These are phyloP conservation scores for Prunella himalayana DNA, from an alignment of 2,113 vertebrate species.

Conservation along the genomic window DNA sequence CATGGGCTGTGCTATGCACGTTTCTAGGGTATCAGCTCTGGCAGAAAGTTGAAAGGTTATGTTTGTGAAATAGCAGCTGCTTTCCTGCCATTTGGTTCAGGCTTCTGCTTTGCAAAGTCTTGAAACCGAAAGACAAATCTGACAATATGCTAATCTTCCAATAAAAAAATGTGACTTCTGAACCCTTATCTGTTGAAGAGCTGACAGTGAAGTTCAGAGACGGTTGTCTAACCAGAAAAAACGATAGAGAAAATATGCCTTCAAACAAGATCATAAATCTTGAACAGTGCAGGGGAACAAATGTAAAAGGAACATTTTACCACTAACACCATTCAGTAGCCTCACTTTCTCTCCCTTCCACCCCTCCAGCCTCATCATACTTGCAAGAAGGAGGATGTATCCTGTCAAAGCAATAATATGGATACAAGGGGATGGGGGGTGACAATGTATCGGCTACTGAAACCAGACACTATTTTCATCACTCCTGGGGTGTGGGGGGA, in stretches of 20 bases:
- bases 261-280: constrained; percentile 75
- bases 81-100: constrained; percentile 62
- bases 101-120: constrained; percentile 68
- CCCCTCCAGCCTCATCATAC: constrained; percentile 28
- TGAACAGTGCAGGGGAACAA: constrained; percentile 59
- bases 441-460: constrained; percentile 15
- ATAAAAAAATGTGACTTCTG: constrained; percentile 69
- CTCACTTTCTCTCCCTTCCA: constrained; percentile 40
- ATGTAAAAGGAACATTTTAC: constrained; percentile 53
- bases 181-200: constrained; percentile 72
- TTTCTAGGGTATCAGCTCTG: constrained; percentile 52
- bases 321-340: constrained; percentile 53
- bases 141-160: constrained; percentile 76
- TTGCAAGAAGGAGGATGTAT: constrained; percentile 49
- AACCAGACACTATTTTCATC: constrained; percentile 52
- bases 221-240: constrained; percentile 75
- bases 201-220: constrained; percentile 77
- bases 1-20: not conserved
- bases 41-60: constrained; percentile 74
- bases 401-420: constrained; percentile 38
- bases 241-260: constrained; percentile 76
- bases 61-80: constrained; percentile 59
- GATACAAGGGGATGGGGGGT: not conserved
- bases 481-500: not conserved
- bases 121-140: constrained; percentile 72